Conservation (phyloP, 2,113 vertebrate species). For the Aviceda subcristata region DNA sequence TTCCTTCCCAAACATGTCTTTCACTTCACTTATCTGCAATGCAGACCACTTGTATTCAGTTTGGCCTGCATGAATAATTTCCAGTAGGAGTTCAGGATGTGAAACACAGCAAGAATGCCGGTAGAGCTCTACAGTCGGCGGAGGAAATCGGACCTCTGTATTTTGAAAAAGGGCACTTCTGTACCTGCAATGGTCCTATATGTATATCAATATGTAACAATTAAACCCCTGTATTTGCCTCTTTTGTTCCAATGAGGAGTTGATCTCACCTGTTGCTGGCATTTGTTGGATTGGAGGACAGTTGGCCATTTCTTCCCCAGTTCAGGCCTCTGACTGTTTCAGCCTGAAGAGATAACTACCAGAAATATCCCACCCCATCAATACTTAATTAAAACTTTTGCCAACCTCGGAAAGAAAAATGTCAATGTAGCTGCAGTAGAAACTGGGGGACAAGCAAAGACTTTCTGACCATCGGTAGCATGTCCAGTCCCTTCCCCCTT, state of each 20-base stretch:
- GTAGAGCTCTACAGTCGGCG: not conserved
- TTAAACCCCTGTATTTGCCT: not conserved
- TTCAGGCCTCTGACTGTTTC: not conserved
- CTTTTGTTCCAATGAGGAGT: not conserved
- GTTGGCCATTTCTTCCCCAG: not conserved
- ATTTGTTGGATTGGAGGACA: not conserved
- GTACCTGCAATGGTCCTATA: not conserved
- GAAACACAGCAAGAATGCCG: not conserved
- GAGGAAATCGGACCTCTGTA: fast-evolving
- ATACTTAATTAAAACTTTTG: not conserved
- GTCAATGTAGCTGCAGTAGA: not conserved
- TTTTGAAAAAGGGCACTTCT: not conserved
- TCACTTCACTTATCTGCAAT: not conserved
- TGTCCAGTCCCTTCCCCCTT: not conserved
- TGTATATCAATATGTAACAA: not conserved
- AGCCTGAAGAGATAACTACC: not conserved
- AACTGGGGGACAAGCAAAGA: not conserved
- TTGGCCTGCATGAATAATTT: not conserved
- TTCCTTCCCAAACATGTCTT: not conserved
- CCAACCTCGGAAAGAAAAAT: not conserved
- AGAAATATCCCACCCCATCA: not conserved
- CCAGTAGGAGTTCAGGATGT: not conserved
- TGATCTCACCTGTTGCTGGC: not conserved
- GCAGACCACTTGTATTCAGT: not conserved
- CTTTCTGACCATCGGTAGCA: not conserved